phyloP scores from a whole-genome alignment of 1,140 invertebrate genomes.

The Anastrepha ludens region DNA sequence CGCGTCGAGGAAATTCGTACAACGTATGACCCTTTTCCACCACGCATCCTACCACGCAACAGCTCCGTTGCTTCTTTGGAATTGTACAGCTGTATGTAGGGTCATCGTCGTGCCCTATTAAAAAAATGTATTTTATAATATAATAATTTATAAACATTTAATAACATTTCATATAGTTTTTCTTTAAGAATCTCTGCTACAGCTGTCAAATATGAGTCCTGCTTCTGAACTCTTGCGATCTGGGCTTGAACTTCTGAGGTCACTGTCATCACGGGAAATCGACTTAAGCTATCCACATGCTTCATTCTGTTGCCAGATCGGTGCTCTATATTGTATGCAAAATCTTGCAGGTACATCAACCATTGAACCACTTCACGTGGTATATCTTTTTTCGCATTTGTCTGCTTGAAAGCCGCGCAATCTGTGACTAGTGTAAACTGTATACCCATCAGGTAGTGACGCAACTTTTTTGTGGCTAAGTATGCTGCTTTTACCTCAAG shows the following conservation, averaged over 20 bases:
- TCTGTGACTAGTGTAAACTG: slow-evolving; percentile 70
- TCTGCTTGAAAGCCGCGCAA: slow-evolving; percentile 70
- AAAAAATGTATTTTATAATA: too few species aligned
- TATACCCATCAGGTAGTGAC: slow-evolving; percentile 67
- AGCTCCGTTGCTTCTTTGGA: too few species aligned
- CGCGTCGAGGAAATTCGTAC: too few species aligned
- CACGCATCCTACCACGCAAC: too few species aligned
- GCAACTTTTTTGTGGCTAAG: slow-evolving; percentile 66
- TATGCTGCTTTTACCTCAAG: slow-evolving; percentile 64
- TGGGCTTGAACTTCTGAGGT: neutral
- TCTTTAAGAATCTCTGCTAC: neutral
- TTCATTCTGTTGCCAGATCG: slow-evolving; percentile 59
- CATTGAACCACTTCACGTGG: slow-evolving; percentile 62
- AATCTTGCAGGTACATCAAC: slow-evolving; percentile 72
- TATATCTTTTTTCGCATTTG: slow-evolving; percentile 70
- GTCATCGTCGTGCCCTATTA: too few species aligned
- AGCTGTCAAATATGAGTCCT: neutral
- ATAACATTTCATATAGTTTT: neutral
- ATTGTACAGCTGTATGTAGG: too few species aligned
- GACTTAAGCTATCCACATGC: neutral
- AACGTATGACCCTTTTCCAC: too few species aligned
- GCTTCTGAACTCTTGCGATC: neutral
- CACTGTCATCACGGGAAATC: slow-evolving; percentile 10
- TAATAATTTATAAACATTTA: too few species aligned
- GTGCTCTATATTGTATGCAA: slow-evolving; percentile 71